A percentile compares a stretch with the other conserved stretches of the same genome.
These are phyloP conservation scores for Drosophila ironensis DNA, from an alignment of 1,140 invertebrate species.

Conservation along the genomic window DNA sequence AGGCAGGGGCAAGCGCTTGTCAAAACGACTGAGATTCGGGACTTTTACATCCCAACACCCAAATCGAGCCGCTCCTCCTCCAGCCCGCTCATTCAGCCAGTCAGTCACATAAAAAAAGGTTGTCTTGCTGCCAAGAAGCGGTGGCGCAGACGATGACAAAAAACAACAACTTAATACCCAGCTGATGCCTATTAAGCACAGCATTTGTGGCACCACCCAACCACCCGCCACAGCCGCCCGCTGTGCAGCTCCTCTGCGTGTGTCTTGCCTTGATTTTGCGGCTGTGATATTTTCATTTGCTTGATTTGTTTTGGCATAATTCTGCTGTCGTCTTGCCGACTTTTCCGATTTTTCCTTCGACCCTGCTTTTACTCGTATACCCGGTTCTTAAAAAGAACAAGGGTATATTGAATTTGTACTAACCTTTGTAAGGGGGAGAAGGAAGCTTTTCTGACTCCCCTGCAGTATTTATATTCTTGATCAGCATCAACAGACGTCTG, in stretches of 20 bases:
- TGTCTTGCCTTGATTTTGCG: slow-evolving; percentile 68
- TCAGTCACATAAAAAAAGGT: slow-evolving; percentile 49
- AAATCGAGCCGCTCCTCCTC: too few relatives aligned
- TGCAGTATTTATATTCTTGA: too few relatives aligned
- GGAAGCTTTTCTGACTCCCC: too few relatives aligned
- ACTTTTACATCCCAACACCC: slow-evolving; percentile 13
- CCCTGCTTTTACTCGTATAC: too few relatives aligned
- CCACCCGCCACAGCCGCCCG: background rate
- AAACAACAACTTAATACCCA: slow-evolving; percentile 79
- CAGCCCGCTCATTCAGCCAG: background rate
- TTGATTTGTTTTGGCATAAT: slow-evolving; percentile 81
- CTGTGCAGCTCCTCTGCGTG: slow-evolving; percentile 45
- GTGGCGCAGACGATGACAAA: slow-evolving; percentile 52
- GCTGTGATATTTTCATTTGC: slow-evolving; percentile 79
- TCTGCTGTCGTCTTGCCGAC: slow-evolving; percentile 31
- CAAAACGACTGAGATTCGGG: slow-evolving; percentile 45
- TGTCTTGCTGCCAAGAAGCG: slow-evolving; percentile 68
- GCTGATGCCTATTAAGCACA: slow-evolving; percentile 80
- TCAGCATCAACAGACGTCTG: too few relatives aligned
- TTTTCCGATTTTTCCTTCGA: slow-evolving; percentile 12
- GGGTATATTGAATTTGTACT: too few relatives aligned
- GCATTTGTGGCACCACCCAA: slow-evolving; percentile 65
- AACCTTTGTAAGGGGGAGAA: too few relatives aligned
- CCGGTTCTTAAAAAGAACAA: too few relatives aligned
- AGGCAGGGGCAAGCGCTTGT: slow-evolving; percentile 51